These are phyloP conservation scores for Falco peregrinus DNA, from an alignment of 2,797 vertebrate genomes.

Conservation along the genomic window DNA sequence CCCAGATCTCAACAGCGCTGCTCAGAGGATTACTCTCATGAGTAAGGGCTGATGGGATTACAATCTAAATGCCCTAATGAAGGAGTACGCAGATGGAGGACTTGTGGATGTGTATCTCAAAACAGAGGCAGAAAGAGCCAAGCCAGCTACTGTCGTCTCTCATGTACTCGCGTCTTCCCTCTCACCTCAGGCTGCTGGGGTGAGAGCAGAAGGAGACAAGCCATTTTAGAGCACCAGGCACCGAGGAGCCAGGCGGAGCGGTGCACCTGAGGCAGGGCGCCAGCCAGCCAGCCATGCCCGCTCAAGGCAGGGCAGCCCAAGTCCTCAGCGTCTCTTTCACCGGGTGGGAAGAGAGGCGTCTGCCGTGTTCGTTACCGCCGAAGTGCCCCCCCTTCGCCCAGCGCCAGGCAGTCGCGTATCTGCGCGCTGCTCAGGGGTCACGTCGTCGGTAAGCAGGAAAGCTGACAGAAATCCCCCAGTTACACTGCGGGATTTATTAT, in stretches of 20 bases:
- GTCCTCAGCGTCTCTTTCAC: not conserved
- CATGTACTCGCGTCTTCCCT: not conserved
- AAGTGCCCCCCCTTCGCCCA: not conserved
- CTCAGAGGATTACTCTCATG: not conserved
- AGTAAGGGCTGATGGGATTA: not conserved
- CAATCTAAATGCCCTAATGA: not conserved
- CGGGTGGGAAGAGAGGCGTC: not conserved
- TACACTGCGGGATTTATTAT: not conserved
- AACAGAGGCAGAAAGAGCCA: not conserved
- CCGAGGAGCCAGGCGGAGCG: not conserved
- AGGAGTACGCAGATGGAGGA: not conserved
- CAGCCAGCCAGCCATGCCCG: not conserved
- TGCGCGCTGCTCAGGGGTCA: not conserved
- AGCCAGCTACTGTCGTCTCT: not conserved
- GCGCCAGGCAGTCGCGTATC: not conserved
- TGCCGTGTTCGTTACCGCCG: not conserved
- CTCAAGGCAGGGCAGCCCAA: not conserved
- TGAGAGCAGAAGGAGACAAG: not conserved
- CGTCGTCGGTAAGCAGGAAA: not conserved
- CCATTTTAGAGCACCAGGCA: not conserved
- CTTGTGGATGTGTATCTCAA: not conserved
- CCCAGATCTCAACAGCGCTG: not conserved
- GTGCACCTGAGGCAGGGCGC: not conserved
- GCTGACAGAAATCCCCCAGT: not conserved
- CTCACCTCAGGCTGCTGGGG: not conserved